Percentiles rank a stretch among this genome's conserved stretches.
Evolutionary conservation across 2,797 vertebrate genomes (phyloP).

Genomic region (Sebastes itinus): DNA sequence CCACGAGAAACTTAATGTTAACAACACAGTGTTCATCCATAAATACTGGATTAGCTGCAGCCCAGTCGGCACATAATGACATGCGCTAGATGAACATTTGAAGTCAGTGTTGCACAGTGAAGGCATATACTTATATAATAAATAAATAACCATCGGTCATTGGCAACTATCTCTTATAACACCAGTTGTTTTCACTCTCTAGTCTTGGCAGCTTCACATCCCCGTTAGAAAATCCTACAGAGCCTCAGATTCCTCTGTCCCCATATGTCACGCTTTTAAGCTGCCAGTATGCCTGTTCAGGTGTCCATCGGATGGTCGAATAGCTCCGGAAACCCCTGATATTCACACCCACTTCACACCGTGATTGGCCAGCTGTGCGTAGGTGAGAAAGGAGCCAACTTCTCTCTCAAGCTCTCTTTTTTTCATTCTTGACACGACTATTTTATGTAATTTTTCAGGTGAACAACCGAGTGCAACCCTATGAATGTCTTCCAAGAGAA

Average conservation of each 20-base stretch:
- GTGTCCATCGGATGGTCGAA: not conserved
- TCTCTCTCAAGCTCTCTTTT: no score
- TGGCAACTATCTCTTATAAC: not conserved
- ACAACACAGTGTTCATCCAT: conserved; percentile 4
- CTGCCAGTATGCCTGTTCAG: not conserved
- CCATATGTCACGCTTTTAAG: not conserved
- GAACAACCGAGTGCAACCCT: no score
- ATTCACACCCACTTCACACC: not conserved
- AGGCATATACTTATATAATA: not conserved
- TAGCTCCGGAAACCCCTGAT: not conserved
- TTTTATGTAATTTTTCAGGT: no score
- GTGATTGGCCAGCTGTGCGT: not conserved
- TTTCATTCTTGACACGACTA: no score
- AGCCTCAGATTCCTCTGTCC: not conserved
- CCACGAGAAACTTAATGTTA: conserved; percentile 21
- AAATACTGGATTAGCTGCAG: conserved; percentile 26
- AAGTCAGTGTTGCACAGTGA: not conserved
- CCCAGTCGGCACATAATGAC: conserved; percentile 13
- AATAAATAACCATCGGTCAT: not conserved
- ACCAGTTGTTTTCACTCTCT: not conserved
- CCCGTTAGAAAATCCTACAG: not conserved
- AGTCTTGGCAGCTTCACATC: not conserved
- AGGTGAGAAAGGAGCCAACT: not conserved
- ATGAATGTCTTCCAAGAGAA: no score
- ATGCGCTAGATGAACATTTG: not conserved